phyloP scores from a whole-genome alignment of 2,113 vertebrate genomes.

The Brachyhypopomus gauderio region DNA sequence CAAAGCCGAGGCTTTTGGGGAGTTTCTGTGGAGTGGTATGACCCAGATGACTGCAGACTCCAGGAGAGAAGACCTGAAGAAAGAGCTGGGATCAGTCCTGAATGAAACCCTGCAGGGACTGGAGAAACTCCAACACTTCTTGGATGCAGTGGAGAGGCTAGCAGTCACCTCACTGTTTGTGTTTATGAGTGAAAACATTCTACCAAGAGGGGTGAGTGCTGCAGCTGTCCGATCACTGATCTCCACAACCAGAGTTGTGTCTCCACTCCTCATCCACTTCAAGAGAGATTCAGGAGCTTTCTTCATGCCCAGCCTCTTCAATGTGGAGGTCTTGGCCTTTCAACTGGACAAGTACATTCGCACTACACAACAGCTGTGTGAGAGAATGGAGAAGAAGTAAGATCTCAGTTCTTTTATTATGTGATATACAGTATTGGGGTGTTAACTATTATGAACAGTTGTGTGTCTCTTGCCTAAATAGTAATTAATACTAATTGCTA shows the following conservation, averaged over 20 bases:
- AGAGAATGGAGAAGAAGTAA: constrained; percentile 42
- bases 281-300: constrained; percentile 60
- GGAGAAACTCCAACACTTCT: constrained; percentile 61
- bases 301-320: constrained; percentile 64
- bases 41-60: constrained; percentile 36
- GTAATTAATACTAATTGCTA: no score
- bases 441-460: no score
- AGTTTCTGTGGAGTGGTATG: constrained; percentile 6
- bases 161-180: constrained; percentile 68
- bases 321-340: constrained; percentile 62
- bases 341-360: constrained; percentile 69
- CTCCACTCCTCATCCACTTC: constrained; percentile 66
- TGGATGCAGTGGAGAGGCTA: constrained; percentile 73
- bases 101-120: constrained; percentile 61
- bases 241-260: constrained; percentile 46
- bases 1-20: constrained; percentile 21
- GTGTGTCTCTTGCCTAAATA: no score
- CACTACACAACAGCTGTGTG: constrained; percentile 59
- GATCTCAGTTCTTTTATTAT: neutral
- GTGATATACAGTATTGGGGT: no score
- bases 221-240: constrained; percentile 56
- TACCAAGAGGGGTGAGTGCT: constrained; percentile 47
- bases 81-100: constrained; percentile 60
- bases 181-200: constrained; percentile 56
- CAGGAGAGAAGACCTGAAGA: constrained; percentile 55